Percentiles rank a stretch among this genome's conserved stretches.
These are phyloP conservation scores for Drosophila murphyi DNA, from an alignment of 1,140 invertebrate genomes.

Conservation along the genomic window DNA sequence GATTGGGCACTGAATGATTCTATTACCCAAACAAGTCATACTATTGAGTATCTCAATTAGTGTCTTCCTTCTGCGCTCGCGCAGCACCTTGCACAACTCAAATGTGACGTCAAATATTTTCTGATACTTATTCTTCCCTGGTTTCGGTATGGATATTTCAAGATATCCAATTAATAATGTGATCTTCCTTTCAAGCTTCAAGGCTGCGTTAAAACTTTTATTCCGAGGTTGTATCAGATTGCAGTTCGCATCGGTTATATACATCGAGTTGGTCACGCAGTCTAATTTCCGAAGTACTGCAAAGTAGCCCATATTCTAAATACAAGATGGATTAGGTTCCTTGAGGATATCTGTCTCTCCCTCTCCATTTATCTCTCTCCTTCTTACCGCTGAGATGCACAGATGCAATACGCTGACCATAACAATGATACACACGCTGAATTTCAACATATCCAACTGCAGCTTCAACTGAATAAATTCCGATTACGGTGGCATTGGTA, in stretches of 20 bases:
- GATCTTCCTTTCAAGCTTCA: constrained; percentile 29
- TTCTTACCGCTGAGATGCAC: constrained; percentile 26
- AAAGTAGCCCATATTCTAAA: constrained; percentile 54
- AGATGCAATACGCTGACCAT: constrained; percentile 6
- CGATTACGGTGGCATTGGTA: constrained; percentile 40
- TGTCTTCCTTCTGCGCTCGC: constrained; percentile 46
- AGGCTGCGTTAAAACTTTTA: constrained; percentile 28
- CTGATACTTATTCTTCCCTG: constrained; percentile 41
- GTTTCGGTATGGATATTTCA: constrained; percentile 54
- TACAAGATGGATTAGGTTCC: neutral
- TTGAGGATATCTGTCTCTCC: neutral
- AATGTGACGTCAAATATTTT: constrained; percentile 60
- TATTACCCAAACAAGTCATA: constrained; percentile 26
- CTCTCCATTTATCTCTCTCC: neutral
- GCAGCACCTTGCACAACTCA: constrained; percentile 58
- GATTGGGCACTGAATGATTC: constrained; percentile 45
- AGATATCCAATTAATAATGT: constrained; percentile 16
- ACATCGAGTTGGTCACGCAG: constrained; percentile 47
- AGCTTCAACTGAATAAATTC: constrained; percentile 27
- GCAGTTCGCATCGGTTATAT: constrained; percentile 35
- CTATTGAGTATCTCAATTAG: constrained; percentile 49
- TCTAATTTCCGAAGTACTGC: constrained; percentile 49
- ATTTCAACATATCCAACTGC: constrained; percentile 28
- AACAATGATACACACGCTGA: constrained; percentile 19
- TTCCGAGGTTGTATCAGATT: constrained; percentile 35